Conservation (phyloP, 2,888 invertebrate species). For the Andrena camellia region DNA sequence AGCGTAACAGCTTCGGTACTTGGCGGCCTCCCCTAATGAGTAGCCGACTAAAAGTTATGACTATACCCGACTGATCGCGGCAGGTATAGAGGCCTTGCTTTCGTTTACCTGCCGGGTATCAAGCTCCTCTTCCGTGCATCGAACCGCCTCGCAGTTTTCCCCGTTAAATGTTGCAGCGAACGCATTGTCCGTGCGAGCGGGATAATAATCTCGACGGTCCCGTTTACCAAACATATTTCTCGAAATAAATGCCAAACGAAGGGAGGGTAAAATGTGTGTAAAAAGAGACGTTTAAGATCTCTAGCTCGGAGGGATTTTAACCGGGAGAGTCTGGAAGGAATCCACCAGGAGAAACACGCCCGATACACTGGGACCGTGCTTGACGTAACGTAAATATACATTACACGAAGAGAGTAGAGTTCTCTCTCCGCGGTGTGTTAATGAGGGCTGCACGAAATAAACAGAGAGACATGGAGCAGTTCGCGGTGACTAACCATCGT, state of each 20-base stretch:
- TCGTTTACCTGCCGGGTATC: conserved; percentile 57
- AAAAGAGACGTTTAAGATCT: conserved; percentile 10
- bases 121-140: conserved; percentile 10
- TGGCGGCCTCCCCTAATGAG: conserved; percentile 70
- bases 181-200: conserved; percentile 4
- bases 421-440: conserved; percentile 64
- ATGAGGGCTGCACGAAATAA: conserved; percentile 73
- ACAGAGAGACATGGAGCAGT: conserved; percentile 66
- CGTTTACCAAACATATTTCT: conserved; percentile 10
- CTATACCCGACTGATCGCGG: conserved; percentile 67
- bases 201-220: not conserved
- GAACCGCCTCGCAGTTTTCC: conserved; percentile 16
- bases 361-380: conserved; percentile 57
- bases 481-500: conserved; percentile 70
- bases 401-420: conserved; percentile 53
- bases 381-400: conserved; percentile 66
- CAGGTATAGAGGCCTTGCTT: conserved; percentile 53
- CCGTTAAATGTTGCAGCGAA: not conserved
- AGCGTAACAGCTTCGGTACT: conserved; percentile 23
- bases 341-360: conserved; percentile 40
- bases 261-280: not conserved
- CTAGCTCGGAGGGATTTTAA: conserved; percentile 6
- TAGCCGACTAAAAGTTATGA: conserved; percentile 74
- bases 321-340: conserved; percentile 52
- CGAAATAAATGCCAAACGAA: conserved; percentile 17